Evolutionary conservation across 1,140 invertebrate species (phyloP), one percentile per base, ranked within the genome.

Genomic region (Drosophila arizonae): DNA sequence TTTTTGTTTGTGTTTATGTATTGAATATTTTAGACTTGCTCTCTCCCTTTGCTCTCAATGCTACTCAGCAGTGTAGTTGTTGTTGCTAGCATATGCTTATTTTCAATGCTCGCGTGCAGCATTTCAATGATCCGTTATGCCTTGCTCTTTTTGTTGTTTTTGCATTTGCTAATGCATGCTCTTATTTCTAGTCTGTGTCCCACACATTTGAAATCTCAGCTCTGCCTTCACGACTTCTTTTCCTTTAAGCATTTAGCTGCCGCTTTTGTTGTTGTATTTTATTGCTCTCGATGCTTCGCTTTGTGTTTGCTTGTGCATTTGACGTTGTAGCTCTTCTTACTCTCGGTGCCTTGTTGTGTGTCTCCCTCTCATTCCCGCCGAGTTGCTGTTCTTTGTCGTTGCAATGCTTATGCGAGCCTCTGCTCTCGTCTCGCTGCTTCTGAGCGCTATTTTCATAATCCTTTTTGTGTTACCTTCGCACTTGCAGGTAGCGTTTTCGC

Each of bases 121-220:
- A 5, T 28, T 51, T n/a, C 5, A 6, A 26, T 28, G 24, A 51
- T 51, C 48, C 48, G 48, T 28, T 51, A 51, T 51, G 48, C 48
- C 1, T n/a, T 51, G 48, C 24, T 24, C 2, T 51, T 24, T 13
- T 39, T 39, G 2, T 39, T 39, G 36, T 11, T 39, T 39, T 33
- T 33, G 33, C 8, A 33, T 33, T 33, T 33, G 33, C 33, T 33
- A 33, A 33, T 33, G 33, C 33, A 33, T 33, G 33, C 9, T 8
- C 33, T 1, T 2, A 33, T 33, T 33, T 33, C 5, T 33, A 9
- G 33, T 33, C 6, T 30, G 4, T 30, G 4, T 30, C 28, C 4
- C 28, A 30, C 6, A 4, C 4, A 30, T 30, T 5, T 6, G 1
- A 36, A 36, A 36, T 39, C 36, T 39, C 10, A 39, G 36, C 36